phyloP scores from a whole-genome alignment of 2,888 invertebrate genomes.

The Pheosia gnoma region DNA sequence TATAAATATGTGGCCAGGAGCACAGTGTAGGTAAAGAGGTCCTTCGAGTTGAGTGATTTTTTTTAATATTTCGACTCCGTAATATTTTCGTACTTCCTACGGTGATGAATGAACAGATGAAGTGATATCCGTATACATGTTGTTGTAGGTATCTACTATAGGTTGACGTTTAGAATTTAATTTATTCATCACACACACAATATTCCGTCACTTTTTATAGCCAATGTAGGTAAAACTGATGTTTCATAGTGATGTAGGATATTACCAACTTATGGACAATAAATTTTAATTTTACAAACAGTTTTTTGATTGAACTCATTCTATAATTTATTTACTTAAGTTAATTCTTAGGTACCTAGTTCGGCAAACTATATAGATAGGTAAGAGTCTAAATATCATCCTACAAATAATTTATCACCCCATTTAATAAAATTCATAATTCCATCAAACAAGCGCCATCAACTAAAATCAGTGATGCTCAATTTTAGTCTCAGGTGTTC shows the following conservation, averaged over 20 bases:
- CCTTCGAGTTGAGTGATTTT: constrained; percentile 31
- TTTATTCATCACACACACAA: constrained; percentile 14
- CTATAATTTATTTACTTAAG: no score
- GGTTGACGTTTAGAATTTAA: constrained; percentile 6
- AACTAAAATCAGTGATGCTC: no score
- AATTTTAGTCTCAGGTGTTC: no score
- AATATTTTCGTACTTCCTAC: neutral
- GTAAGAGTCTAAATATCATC: no score
- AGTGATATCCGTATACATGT: constrained; percentile 25
- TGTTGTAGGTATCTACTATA: neutral
- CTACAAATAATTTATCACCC: no score
- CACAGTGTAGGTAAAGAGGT: constrained; percentile 29
- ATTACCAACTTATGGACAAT: constrained; percentile 39
- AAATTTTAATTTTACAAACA: constrained; percentile 40
- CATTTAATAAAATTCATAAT: no score
- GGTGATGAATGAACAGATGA: constrained; percentile 2
- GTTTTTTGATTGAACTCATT: constrained; percentile 10
- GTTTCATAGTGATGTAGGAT: constrained; percentile 33
- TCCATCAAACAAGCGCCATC: no score
- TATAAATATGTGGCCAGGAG: constrained; percentile 49
- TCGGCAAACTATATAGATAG: no score
- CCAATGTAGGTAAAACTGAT: constrained; percentile 29
- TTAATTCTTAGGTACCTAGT: no score
- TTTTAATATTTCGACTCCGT: constrained; percentile 7
- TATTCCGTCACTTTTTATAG: constrained; percentile 29